phyloP scores from a whole-genome alignment of 1,140 invertebrate genomes.

The Sycophila sp. region DNA sequence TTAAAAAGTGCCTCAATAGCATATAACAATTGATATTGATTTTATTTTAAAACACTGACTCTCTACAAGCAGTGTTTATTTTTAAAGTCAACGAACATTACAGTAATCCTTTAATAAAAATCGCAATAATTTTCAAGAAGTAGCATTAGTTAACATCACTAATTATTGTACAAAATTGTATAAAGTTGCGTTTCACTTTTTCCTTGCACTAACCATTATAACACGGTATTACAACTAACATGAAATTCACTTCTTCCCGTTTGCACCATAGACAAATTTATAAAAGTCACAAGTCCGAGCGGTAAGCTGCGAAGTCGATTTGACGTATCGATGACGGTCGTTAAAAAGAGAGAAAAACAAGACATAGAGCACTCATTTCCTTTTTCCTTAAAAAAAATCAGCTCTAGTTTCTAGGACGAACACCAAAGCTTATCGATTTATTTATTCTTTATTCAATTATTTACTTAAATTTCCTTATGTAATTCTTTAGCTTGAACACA shows the following conservation, averaged over 20 bases:
- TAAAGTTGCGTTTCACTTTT: slow-evolving; percentile 33
- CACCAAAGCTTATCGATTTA: slow-evolving; percentile 38
- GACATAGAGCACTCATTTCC: slow-evolving; percentile 24
- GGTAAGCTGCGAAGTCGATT: slow-evolving; percentile 1
- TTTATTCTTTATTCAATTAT: slow-evolving; percentile 27
- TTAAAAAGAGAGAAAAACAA: slow-evolving; percentile 9
- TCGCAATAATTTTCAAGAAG: not conserved
- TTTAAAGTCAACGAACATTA: not conserved
- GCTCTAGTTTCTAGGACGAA: slow-evolving; percentile 41
- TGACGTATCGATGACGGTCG: not conserved
- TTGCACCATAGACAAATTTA: slow-evolving; percentile 25
- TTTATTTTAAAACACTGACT: no score
- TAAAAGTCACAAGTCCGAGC: slow-evolving; percentile 25
- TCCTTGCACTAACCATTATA: not conserved
- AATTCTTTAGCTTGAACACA: slow-evolving; percentile 54
- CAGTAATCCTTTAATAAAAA: slow-evolving; percentile 3
- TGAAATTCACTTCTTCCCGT: slow-evolving; percentile 15
- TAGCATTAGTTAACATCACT: not conserved
- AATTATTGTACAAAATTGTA: slow-evolving; percentile 32
- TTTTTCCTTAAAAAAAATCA: slow-evolving; percentile 16
- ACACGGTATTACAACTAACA: not conserved
- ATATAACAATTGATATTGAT: slow-evolving; percentile 7
- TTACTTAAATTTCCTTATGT: slow-evolving; percentile 28
- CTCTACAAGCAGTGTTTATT: no score
- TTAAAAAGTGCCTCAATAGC: slow-evolving; percentile 6